A percentile compares a stretch with the other conserved stretches of the same genome.
Evolutionary conservation across 2,888 invertebrate genomes (phyloP).

Genomic region (Leptopilina myrica): DNA sequence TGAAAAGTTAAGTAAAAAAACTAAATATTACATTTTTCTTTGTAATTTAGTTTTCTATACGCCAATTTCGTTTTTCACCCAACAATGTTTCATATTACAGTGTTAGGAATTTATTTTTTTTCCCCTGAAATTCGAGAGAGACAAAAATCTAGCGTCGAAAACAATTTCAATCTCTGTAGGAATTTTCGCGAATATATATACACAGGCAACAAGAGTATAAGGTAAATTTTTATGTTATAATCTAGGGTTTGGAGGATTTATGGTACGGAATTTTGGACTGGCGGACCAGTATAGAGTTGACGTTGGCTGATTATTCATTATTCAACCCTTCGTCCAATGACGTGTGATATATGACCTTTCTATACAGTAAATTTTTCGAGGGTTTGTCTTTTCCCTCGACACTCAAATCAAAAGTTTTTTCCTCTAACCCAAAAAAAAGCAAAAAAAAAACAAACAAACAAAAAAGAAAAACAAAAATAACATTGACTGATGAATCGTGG

Average conservation of each 20-base stretch:
- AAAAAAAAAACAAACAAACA: not conserved
- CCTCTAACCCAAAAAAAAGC: not conserved
- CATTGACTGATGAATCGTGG: slow-evolving; percentile 20
- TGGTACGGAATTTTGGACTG: slow-evolving; percentile 2
- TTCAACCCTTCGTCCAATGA: slow-evolving; percentile 19
- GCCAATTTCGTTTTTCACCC: no score
- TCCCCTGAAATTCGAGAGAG: no score
- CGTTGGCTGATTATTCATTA: slow-evolving; percentile 17
- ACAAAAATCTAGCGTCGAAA: not conserved
- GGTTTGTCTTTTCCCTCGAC: slow-evolving; percentile 27
- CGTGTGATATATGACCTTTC: slow-evolving; percentile 19
- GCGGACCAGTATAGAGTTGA: slow-evolving; percentile 7
- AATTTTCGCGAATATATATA: slow-evolving; percentile 4
- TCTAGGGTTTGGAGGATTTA: slow-evolving; percentile 12
- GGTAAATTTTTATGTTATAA: slow-evolving; percentile 17
- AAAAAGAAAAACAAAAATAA: not conserved
- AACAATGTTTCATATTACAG: no score
- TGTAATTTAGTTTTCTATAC: no score
- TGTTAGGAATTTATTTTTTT: no score
- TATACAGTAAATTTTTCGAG: slow-evolving; percentile 22
- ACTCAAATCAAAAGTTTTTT: slow-evolving; percentile 26
- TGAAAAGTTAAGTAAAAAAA: no score
- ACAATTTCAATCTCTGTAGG: slow-evolving; percentile 16
- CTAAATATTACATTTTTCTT: no score
- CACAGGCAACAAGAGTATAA: not conserved